A percentile compares a stretch with the other conserved stretches of the same genome.
Evolutionary conservation across 1,140 invertebrate species (phyloP).

Genomic region (Palaemon carinicauda): DNA sequence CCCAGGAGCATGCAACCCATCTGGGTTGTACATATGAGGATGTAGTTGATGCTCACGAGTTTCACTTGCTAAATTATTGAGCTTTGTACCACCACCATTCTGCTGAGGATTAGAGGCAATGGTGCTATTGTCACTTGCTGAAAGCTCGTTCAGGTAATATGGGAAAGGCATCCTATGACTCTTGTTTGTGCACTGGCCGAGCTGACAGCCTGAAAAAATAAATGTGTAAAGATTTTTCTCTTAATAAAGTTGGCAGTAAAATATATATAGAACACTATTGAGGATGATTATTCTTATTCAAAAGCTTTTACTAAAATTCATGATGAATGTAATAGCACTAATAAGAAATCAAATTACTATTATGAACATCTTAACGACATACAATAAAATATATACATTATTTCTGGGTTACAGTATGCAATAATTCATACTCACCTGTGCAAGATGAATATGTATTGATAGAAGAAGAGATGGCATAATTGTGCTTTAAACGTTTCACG

Average conservation of each 20-base stretch:
- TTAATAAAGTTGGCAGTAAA: too few species aligned
- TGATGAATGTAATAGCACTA: too few species aligned
- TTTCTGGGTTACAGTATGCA: too few species aligned
- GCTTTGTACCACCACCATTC: slow-evolving; percentile 32
- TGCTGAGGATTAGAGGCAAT: slow-evolving; percentile 43
- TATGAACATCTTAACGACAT: too few species aligned
- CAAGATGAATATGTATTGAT: slow-evolving; percentile 54
- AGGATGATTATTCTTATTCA: too few species aligned
- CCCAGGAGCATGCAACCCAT: slow-evolving; percentile 72
- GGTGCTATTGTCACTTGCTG: slow-evolving; percentile 57
- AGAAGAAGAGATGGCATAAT: slow-evolving; percentile 50
- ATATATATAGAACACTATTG: too few species aligned
- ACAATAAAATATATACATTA: too few species aligned
- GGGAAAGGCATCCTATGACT: slow-evolving; percentile 57
- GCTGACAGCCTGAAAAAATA: slow-evolving; percentile 45
- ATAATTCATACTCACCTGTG: slow-evolving; percentile 46
- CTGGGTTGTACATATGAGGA: slow-evolving; percentile 43
- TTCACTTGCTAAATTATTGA: slow-evolving; percentile 37
- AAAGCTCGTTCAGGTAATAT: slow-evolving; percentile 58
- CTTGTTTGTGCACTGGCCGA: slow-evolving; percentile 59
- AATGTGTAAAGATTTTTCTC: too few species aligned
- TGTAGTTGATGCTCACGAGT: slow-evolving; percentile 9
- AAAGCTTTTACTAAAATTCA: too few species aligned
- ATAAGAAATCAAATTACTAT: too few species aligned
- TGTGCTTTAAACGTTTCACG: slow-evolving; percentile 65